phyloP scores from a whole-genome alignment of 64 coral and sea anemone species.

The Montipora efflorescens region DNA sequence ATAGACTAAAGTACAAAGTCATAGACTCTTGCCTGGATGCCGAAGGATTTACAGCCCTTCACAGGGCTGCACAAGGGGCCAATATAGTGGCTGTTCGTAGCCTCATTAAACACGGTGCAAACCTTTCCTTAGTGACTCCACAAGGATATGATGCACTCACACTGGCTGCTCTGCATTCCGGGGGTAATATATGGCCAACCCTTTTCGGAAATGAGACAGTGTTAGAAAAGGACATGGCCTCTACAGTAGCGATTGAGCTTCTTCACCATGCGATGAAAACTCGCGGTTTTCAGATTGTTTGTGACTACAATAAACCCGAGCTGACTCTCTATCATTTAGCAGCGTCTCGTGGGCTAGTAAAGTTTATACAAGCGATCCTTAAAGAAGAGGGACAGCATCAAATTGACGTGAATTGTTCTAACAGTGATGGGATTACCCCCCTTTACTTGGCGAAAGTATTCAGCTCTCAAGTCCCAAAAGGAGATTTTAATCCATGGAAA shows the following conservation, averaged over 20 bases:
- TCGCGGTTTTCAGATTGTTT: conserved; percentile 1
- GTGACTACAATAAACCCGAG: conserved; percentile 1
- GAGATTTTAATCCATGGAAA: neutral
- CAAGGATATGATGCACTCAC: conserved; percentile 32
- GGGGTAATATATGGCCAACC: neutral
- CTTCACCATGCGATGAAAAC: conserved; percentile 1
- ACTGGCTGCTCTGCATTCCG: conserved; percentile 33
- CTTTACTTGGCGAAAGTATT: conserved; percentile 41
- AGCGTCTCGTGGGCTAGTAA: conserved; percentile 25
- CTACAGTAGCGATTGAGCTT: conserved; percentile 5
- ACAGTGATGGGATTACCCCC: conserved; percentile 45
- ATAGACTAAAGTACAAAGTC: conserved; percentile 7
- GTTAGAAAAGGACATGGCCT: neutral
- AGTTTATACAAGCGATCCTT: conserved; percentile 20
- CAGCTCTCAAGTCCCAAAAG: neutral
- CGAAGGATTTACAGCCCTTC: conserved; percentile 61
- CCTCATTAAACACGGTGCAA: conserved; percentile 35
- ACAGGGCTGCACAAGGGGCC: conserved; percentile 73
- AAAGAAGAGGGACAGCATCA: neutral
- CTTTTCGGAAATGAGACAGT: neutral
- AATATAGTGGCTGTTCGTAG: conserved; percentile 30
- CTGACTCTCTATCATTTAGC: conserved; percentile 46
- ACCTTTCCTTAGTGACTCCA: neutral
- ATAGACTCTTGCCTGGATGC: conserved; percentile 50
- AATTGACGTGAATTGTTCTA: conserved; percentile 28